These are phyloP conservation scores for Mus caroli DNA, from an alignment of 2,797 vertebrate genomes.

Conservation along the genomic window DNA sequence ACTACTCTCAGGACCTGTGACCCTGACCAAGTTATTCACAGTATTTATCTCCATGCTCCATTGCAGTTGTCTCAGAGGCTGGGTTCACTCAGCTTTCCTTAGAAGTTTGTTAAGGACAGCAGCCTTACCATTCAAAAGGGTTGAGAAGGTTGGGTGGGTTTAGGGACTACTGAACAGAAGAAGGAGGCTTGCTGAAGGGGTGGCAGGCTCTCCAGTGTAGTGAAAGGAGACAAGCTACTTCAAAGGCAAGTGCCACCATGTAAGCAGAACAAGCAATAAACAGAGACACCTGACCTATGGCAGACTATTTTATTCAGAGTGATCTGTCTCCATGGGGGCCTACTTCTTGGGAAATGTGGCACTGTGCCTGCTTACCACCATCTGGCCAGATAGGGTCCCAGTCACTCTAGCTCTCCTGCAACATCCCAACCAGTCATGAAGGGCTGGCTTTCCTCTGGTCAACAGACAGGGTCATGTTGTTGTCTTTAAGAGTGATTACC, in stretches of 20 bases:
- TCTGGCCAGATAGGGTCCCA: fast-evolving
- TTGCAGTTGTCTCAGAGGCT: fast-evolving
- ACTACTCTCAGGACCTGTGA: fast-evolving
- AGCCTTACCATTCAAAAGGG: not conserved
- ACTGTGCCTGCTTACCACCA: fast-evolving
- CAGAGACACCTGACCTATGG: not conserved
- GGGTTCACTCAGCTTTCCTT: fast-evolving
- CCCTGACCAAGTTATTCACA: fast-evolving
- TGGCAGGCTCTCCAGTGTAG: not conserved
- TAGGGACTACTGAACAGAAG: not conserved
- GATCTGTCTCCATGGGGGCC: fast-evolving
- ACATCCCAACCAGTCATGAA: not conserved
- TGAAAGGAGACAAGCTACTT: too few species aligned
- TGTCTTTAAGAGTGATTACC: not conserved
- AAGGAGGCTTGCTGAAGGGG: not conserved
- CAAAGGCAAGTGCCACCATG: not conserved
- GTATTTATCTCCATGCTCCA: fast-evolving
- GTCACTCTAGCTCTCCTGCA: not conserved
- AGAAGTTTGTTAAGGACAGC: not conserved
- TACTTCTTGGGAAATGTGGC: not conserved
- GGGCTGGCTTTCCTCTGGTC: not conserved
- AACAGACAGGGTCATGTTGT: too few species aligned
- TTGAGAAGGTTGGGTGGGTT: not conserved
- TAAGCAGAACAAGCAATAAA: fast-evolving
- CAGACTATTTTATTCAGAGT: not conserved